Conservation (phyloP, 1,140 invertebrate species). For the Euglossa dilemma region DNA sequence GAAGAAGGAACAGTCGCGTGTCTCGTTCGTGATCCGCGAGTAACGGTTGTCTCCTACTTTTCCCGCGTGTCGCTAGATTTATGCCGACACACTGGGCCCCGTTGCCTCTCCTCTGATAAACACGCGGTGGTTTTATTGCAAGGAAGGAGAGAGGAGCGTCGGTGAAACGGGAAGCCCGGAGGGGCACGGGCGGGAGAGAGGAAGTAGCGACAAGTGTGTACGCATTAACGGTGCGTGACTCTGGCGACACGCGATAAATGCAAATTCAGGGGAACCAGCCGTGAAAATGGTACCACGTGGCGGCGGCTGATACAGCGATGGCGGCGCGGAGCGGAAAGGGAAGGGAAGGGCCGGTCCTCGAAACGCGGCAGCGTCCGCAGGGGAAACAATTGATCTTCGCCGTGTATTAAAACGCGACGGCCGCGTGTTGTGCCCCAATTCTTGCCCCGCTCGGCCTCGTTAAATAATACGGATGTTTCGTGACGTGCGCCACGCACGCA, state of each 20-base stretch:
- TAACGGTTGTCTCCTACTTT: slow-evolving; percentile 7
- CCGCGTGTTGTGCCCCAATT: slow-evolving; percentile 28
- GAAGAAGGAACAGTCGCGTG: slow-evolving; percentile 24
- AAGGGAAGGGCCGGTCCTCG: not conserved
- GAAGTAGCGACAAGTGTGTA: slow-evolving; percentile 56
- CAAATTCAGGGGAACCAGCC: slow-evolving; percentile 63
- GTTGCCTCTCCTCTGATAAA: slow-evolving; percentile 56
- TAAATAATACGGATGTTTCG: slow-evolving; percentile 28
- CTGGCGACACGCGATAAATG: slow-evolving; percentile 66
- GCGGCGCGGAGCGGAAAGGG: not conserved
- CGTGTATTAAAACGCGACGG: slow-evolving; percentile 16
- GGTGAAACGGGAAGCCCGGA: not conserved
- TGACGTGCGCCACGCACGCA: slow-evolving; percentile 24
- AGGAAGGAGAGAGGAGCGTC: slow-evolving; percentile 16
- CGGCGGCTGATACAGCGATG: slow-evolving; percentile 40
- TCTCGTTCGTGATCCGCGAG: slow-evolving; percentile 21
- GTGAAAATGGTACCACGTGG: slow-evolving; percentile 70
- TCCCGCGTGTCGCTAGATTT: slow-evolving; percentile 56
- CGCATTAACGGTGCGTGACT: slow-evolving; percentile 66
- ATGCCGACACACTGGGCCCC: slow-evolving; percentile 50
- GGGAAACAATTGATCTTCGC: slow-evolving; percentile 33
- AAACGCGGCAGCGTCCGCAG: not conserved
- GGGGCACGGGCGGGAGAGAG: not conserved
- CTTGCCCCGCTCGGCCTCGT: slow-evolving; percentile 26
- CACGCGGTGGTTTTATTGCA: slow-evolving; percentile 54